phyloP scores from a whole-genome alignment of 2,113 vertebrate genomes.

The Sorex fumeus region DNA sequence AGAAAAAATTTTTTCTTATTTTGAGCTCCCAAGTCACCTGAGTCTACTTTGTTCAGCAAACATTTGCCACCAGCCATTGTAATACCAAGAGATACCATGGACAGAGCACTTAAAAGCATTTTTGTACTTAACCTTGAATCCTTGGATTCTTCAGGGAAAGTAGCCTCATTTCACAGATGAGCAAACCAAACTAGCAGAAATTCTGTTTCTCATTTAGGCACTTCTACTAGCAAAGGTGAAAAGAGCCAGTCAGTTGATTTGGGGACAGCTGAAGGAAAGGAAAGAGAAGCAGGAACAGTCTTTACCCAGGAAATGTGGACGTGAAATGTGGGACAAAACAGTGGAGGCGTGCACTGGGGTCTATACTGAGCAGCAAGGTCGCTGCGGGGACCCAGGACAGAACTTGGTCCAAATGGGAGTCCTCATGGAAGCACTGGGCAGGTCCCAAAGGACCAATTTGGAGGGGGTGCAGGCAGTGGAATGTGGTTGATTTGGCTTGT shows the following conservation, averaged over 20 bases:
- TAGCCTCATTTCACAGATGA: not conserved
- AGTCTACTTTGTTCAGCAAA: not conserved
- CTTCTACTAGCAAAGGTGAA: not conserved
- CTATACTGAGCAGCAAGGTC: accelerated
- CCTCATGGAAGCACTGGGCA: not conserved
- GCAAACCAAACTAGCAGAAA: not conserved
- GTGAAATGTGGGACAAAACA: not conserved
- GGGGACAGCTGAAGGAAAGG: not conserved
- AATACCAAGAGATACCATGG: not conserved
- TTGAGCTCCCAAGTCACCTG: not conserved
- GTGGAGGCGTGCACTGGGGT: accelerated
- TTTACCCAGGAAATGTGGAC: not conserved
- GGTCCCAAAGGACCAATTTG: not conserved
- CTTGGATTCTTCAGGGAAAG: not conserved
- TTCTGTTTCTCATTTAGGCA: not conserved
- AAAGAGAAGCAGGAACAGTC: not conserved
- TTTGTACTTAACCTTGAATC: not conserved
- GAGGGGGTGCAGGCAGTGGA: not conserved
- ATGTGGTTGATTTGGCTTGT: no score
- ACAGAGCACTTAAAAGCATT: not conserved
- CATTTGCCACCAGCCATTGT: not conserved
- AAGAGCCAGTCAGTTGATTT: not conserved
- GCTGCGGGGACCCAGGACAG: not conserved
- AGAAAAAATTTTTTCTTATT: conserved; percentile 7
- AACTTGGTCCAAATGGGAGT: not conserved